A percentile compares a stretch with the other conserved stretches of the same genome.
phyloP scores from a whole-genome alignment of 1,140 invertebrate species.

The Apis cerana region DNA sequence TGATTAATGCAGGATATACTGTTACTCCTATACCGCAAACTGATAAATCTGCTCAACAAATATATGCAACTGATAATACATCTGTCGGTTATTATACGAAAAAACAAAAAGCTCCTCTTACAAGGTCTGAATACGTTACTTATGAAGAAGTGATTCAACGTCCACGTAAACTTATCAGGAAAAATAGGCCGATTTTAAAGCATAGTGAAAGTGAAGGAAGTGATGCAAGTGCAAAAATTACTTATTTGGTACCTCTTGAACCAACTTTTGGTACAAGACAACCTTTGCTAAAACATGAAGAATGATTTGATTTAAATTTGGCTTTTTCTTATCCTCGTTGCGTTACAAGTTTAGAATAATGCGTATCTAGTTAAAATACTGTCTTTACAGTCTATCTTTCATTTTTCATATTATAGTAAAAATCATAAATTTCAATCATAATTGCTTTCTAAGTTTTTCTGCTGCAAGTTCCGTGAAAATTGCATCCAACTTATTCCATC shows the following conservation, averaged over 20 bases:
- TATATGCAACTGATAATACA: slow-evolving; percentile 64
- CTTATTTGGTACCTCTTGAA: slow-evolving; percentile 76
- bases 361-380: slow-evolving; percentile 14
- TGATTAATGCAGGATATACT: slow-evolving; percentile 77
- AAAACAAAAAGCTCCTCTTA: slow-evolving; percentile 69
- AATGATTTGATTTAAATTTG: slow-evolving; percentile 28
- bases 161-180: slow-evolving; percentile 70
- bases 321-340: not conserved
- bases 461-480: too few species aligned
- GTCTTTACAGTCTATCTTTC: not conserved
- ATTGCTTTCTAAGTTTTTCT: not conserved
- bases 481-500: too few species aligned
- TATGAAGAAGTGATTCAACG: slow-evolving; percentile 71
- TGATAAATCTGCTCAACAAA: slow-evolving; percentile 60
- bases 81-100: slow-evolving; percentile 73
- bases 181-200: slow-evolving; percentile 72
- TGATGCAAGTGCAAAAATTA: slow-evolving; percentile 75
- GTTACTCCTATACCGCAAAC: slow-evolving; percentile 75
- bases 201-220: slow-evolving; percentile 66
- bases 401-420: not conserved
- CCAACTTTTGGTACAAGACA: slow-evolving; percentile 72
- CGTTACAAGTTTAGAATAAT: slow-evolving; percentile 10
- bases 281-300: slow-evolving; percentile 53
- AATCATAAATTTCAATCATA: not conserved
- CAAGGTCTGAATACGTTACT: slow-evolving; percentile 71